These are phyloP conservation scores for Peromyscus polionotus DNA, from an alignment of 2,113 vertebrate genomes.

Conservation along the genomic window DNA sequence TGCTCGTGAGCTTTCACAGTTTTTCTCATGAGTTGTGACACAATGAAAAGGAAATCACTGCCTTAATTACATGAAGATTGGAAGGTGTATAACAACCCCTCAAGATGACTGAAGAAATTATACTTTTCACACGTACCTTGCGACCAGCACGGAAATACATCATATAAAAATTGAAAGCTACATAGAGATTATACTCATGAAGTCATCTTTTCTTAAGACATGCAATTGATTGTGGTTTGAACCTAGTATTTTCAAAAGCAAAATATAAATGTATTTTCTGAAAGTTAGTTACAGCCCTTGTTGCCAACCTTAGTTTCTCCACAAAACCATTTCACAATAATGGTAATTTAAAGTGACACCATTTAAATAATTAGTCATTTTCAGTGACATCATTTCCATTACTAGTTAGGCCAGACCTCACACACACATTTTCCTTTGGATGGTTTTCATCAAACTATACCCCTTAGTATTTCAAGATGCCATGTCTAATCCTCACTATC, in stretches of 20 bases:
- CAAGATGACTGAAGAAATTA: slow-evolving; percentile 73
- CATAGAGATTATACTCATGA: slow-evolving; percentile 30
- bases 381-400: slow-evolving; percentile 4
- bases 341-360: background rate
- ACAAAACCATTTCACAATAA: background rate
- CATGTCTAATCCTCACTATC: background rate
- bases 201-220: background rate
- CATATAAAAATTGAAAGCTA: slow-evolving; percentile 64
- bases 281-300: background rate
- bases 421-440: background rate
- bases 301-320: background rate
- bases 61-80: slow-evolving; percentile 82
- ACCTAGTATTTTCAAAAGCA: background rate
- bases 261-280: slow-evolving; percentile 17
- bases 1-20: slow-evolving; percentile 73
- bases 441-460: background rate
- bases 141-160: slow-evolving; percentile 64
- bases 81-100: slow-evolving; percentile 78
- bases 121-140: slow-evolving; percentile 55
- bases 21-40: slow-evolving; percentile 81
- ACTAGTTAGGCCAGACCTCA: background rate
- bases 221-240: slow-evolving; percentile 28
- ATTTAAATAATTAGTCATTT: slow-evolving; percentile 35
- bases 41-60: slow-evolving; percentile 81
- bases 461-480: background rate